Conservation (phyloP, 2,888 invertebrate species). For the Blera fallax region DNA sequence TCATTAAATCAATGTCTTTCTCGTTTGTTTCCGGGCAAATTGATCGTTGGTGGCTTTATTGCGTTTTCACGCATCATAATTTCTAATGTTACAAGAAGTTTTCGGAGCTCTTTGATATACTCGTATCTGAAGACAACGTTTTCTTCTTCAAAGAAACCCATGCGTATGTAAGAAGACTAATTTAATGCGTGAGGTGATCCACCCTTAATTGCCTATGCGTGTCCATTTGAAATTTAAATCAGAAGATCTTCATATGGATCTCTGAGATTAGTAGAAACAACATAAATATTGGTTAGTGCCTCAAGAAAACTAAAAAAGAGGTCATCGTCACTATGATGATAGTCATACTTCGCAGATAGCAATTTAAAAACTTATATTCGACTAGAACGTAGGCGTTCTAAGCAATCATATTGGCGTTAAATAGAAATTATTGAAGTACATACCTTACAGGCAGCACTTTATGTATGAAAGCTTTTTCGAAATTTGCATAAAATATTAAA, state of each 20-base stretch:
- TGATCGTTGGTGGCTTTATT: background rate
- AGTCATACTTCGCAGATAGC: background rate
- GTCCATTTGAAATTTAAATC: slow-evolving; percentile 27
- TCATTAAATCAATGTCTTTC: slow-evolving; percentile 6
- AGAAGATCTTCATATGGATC: background rate
- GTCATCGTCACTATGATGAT: background rate
- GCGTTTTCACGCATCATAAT: slow-evolving; percentile 33
- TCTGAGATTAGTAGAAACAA: background rate
- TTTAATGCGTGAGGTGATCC: slow-evolving; percentile 33
- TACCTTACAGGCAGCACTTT: no score
- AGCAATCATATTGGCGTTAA: no score
- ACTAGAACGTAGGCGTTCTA: no score
- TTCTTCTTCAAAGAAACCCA: background rate
- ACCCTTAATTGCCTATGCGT: slow-evolving; percentile 4
- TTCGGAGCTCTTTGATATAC: background rate
- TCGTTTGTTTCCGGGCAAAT: slow-evolving; percentile 3
- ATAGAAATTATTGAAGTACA: no score
- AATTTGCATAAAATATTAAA: no score
- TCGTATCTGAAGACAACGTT: background rate
- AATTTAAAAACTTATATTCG: no score
- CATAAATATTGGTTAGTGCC: background rate
- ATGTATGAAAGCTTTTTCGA: no score
- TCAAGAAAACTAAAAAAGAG: background rate
- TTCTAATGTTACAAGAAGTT: background rate
- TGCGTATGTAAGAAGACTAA: background rate